phyloP scores from a whole-genome alignment of 2,888 invertebrate genomes.

The Stenichneumon culpator region DNA sequence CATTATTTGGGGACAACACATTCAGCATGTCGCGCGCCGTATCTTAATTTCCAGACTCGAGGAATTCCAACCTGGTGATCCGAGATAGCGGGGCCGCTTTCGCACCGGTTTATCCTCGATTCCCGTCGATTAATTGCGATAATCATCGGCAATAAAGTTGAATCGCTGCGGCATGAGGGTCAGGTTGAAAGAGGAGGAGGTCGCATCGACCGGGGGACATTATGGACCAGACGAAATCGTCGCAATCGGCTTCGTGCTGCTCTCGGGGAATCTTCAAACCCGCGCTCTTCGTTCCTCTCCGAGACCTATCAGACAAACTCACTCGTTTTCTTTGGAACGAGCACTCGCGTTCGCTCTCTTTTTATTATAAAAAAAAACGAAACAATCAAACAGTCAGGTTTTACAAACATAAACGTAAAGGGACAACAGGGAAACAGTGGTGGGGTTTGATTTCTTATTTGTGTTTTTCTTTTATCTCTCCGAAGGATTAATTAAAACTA shows the following conservation, averaged over 20 bases:
- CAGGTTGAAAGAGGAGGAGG: constrained; percentile 4
- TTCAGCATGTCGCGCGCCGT: not conserved
- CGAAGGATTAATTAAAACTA: not conserved
- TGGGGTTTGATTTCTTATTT: constrained; percentile 6
- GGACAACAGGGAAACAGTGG: not conserved
- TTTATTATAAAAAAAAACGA: constrained; percentile 56
- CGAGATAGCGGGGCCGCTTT: not conserved
- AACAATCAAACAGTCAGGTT: constrained; percentile 47
- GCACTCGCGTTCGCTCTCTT: constrained; percentile 74
- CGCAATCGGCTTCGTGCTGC: not conserved
- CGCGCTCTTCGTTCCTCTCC: not conserved
- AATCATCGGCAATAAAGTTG: not conserved
- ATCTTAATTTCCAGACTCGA: constrained; percentile 13
- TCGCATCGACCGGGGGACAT: not conserved
- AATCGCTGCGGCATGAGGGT: not conserved
- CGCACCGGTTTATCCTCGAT: constrained; percentile 32
- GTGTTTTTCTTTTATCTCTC: constrained; percentile 4
- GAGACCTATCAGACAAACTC: constrained; percentile 39
- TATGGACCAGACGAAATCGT: not conserved
- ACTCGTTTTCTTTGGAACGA: constrained; percentile 77
- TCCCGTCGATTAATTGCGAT: constrained; percentile 46
- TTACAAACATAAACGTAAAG: constrained; percentile 45
- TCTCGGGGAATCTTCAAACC: not conserved
- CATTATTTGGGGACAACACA: not conserved
- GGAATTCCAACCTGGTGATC: constrained; percentile 9